A percentile compares a stretch with the other conserved stretches of the same genome.
These are phyloP conservation scores for Asteroscopus sphinx DNA, from an alignment of 2,888 invertebrate species.

Conservation along the genomic window DNA sequence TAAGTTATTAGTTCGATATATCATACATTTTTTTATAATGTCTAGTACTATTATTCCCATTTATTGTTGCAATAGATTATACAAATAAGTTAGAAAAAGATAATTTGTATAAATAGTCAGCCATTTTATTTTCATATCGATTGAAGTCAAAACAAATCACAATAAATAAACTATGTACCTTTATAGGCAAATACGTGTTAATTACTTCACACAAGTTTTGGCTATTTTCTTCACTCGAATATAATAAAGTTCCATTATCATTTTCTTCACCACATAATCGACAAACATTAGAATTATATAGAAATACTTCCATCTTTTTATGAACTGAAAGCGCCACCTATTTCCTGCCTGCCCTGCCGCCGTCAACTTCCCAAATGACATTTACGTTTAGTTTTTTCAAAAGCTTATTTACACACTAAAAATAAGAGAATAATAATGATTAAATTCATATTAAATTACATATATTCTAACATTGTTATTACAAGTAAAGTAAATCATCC, in stretches of 20 bases:
- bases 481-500: no score
- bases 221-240: slow-evolving; percentile 89
- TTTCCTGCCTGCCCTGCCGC: slow-evolving; percentile 66
- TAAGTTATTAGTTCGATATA: slow-evolving; percentile 10
- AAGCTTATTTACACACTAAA: no score
- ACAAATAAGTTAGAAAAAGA: slow-evolving; percentile 51
- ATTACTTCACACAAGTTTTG: slow-evolving; percentile 91
- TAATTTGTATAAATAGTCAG: slow-evolving; percentile 62
- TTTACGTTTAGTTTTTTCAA: slow-evolving; percentile 32
- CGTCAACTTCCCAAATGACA: slow-evolving; percentile 24
- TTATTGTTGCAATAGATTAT: neutral
- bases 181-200: slow-evolving; percentile 93
- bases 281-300: slow-evolving; percentile 93
- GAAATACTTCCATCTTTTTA: slow-evolving; percentile 84
- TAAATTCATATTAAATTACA: no score
- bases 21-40: slow-evolving; percentile 9
- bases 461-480: no score
- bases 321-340: slow-evolving; percentile 78
- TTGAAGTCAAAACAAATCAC: slow-evolving; percentile 85
- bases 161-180: slow-evolving; percentile 87
- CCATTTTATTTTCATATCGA: slow-evolving; percentile 75
- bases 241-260: slow-evolving; percentile 92
- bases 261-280: slow-evolving; percentile 94
- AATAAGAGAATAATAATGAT: neutral
- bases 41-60: neutral